Evolutionary conservation across 1,140 invertebrate species (phyloP), one percentile per base, ranked within the genome.

Genomic region (Metaphire vulgaris): DNA sequence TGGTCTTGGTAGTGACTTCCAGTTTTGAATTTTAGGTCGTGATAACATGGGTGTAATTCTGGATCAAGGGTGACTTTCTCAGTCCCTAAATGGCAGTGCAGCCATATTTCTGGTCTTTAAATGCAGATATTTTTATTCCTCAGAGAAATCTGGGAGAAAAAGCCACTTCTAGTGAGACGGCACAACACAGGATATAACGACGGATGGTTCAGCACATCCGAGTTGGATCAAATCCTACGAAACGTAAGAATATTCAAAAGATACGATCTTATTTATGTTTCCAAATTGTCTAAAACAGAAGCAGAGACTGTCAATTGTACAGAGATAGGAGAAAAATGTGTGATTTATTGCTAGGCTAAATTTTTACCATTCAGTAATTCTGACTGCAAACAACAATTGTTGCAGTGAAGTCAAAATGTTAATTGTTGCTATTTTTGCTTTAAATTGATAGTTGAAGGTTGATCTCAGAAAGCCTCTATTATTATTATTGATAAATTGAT

Each of bases 191-290:
- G 88, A 21, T 95, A 94, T 82, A 96, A 91, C 83, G 88, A 88
- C 69, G 86, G 90, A 41, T 85, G 96, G 68, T 90, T 96, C 77
- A 91, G 91, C 2, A 92, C 92, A 32, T 83, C 88, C 32, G 87
- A 90, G 79, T 89, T 97, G 29, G 93, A 97, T 85, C 84, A 89
- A 72, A 91, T 96, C 83, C 85, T 98, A 21, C 85, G 91, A 76
- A 79, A 86, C 79, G 87, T 88, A 80, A 76, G 74, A 1, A 29
- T 33, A 30, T 66, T 78, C 12, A 64, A 14, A 72, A 34, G 14
- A 15, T 16, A 15, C 29, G 14, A 29, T 28, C 29, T 16, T 69
- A 16, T 29, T 69, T 69, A 69, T 69, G 29, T 29, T 69, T 69
- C 15, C 29, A 69, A 15, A 29, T 69, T 69, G 14, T 16, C 26